phyloP scores from a whole-genome alignment of 2,113 vertebrate genomes.

The Chionodraco myersi region DNA sequence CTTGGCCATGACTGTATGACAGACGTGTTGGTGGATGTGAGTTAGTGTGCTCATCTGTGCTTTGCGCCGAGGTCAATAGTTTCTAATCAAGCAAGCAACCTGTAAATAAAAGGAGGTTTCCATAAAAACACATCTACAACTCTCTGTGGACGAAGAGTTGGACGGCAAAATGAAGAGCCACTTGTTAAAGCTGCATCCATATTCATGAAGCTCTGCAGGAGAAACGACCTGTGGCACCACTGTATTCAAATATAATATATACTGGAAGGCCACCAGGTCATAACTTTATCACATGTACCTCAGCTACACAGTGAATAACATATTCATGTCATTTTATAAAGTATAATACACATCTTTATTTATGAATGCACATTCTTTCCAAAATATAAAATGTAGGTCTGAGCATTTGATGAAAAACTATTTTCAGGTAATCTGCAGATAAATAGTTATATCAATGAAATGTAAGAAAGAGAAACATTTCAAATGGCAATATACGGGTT shows the following conservation, averaged over 20 bases:
- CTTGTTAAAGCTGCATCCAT: background rate
- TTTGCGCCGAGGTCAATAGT: background rate
- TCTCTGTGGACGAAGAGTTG: background rate
- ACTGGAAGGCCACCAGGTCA: background rate
- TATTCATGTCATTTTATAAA: background rate
- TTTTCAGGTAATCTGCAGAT: background rate
- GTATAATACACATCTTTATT: background rate
- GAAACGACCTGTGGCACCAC: background rate
- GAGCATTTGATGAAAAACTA: background rate
- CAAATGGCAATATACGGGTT: too few species aligned
- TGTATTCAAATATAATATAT: background rate
- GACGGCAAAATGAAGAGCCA: background rate
- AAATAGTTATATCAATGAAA: too few species aligned
- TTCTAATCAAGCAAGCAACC: conserved; percentile 12
- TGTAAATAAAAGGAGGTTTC: conserved; percentile 16
- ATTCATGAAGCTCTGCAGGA: background rate
- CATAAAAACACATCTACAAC: background rate
- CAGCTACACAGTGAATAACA: background rate
- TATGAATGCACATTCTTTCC: background rate
- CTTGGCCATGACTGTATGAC: background rate
- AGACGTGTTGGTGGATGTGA: background rate
- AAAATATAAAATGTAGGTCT: background rate
- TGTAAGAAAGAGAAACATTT: too few species aligned
- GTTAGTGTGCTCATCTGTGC: background rate
- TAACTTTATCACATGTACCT: background rate